A percentile compares a stretch with the other conserved stretches of the same genome.
Evolutionary conservation across 2,888 invertebrate genomes (phyloP).

Genomic region (Limnephilus lunatus): DNA sequence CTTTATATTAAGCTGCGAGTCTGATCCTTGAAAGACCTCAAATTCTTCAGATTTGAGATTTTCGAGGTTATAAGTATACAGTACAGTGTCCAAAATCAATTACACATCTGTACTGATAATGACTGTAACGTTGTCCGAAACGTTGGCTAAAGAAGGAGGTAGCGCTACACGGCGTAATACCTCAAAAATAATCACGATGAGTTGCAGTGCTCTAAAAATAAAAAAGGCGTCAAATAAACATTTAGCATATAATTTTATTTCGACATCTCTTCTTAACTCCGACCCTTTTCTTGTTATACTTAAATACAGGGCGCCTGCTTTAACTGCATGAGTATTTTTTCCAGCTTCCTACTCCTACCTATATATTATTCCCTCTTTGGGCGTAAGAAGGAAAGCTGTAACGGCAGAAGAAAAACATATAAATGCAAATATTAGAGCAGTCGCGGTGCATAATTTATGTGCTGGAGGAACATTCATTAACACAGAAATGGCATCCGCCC

Average conservation of each 20-base stretch:
- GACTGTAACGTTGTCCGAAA: too few relatives aligned
- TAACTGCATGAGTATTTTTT: background rate
- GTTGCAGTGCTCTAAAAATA: background rate
- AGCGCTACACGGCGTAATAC: too few relatives aligned
- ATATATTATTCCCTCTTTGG: constrained; percentile 47
- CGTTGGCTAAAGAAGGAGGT: too few relatives aligned
- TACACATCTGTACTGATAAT: too few relatives aligned
- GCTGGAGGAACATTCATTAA: constrained; percentile 65
- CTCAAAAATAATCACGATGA: too few relatives aligned
- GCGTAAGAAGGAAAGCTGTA: constrained; percentile 56
- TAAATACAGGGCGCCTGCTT: background rate
- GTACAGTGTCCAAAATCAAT: too few relatives aligned
- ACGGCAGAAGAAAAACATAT: constrained; percentile 65
- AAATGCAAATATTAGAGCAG: constrained; percentile 66
- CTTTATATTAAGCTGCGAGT: background rate
- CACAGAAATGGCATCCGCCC: constrained; percentile 65
- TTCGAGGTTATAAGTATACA: too few relatives aligned
- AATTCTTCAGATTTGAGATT: background rate
- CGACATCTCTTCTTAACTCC: background rate
- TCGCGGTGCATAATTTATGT: constrained; percentile 66
- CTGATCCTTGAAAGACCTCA: background rate
- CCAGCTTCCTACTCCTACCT: background rate
- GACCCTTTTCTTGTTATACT: background rate
- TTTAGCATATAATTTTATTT: background rate
- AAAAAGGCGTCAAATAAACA: background rate